Evolutionary conservation across 2,113 vertebrate genomes (phyloP), one percentile per base, ranked within the genome.

Genomic region (Macroglossus sobrinus): DNA sequence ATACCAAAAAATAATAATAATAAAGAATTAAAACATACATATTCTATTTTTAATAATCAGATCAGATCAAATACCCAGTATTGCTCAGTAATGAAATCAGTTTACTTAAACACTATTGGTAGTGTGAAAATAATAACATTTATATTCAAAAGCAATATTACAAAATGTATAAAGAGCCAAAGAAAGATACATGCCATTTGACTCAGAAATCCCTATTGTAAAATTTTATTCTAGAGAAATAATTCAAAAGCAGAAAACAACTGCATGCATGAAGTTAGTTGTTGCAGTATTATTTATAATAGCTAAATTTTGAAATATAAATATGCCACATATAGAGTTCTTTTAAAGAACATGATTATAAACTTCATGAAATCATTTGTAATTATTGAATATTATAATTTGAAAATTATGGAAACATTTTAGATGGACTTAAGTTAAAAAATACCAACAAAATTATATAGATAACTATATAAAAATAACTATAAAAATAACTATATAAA

Each of bases 391-490:
- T 78, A 74, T 43, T 84, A 85, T 59, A 84, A 81, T 33, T 45
- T 84, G n/a, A 94, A 75, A 89, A 63, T 69, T 82, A 96, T 93
- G 9, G 35, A 93, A 89, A 69, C 6, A 87, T 94, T 86, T 89
- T 79, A 94, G 40, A n/a, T 64, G 15, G 24, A 16, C 12, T 80
- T 88, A 35, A 82, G 2, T 69, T 61, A 26, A 55, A 91, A 91
- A 87, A 40, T 50, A 40, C 7, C 21, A 10, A 80, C 13, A 75
- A 96, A 87, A 55, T 84, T 47, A 2, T n/a, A 15, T 69, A 26
- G 45, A 63, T 74, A 75, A 45, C 14, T 15, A 80, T 72, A 84
- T 66, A 90, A 92, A 93, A 88, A 61, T 69, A 88, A 7, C 4
- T 82, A 15, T 35, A 61, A 90, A 93, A 88, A 61, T 69, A 88